These are phyloP conservation scores for Stigmatopora argus DNA, from an alignment of 2,113 vertebrate species.

Conservation along the genomic window DNA sequence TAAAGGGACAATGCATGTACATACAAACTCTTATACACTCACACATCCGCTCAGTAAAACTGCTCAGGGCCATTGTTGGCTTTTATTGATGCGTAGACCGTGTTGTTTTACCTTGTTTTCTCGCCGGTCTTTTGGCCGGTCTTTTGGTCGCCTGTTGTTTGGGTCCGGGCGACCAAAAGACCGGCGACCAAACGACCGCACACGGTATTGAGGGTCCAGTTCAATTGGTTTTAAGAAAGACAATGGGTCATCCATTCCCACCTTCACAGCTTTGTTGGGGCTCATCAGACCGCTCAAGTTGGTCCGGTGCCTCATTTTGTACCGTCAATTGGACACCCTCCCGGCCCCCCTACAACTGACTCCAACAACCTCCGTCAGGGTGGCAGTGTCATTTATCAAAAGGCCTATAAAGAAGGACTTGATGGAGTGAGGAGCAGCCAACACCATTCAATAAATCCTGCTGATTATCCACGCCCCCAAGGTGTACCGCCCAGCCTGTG, in stretches of 20 bases:
- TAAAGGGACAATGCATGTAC: no score
- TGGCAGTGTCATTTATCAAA: conserved; percentile 61
- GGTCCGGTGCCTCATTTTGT: conserved; percentile 37
- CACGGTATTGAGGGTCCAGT: no score
- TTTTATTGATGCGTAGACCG: no score
- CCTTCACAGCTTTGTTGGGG: conserved; percentile 43
- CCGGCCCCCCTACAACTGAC: conserved; percentile 18
- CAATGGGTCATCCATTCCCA: conserved; percentile 53
- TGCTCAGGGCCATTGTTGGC: no score
- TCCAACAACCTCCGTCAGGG: conserved; percentile 33
- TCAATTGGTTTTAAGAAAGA: conserved; percentile 1
- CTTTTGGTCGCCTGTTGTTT: no score
- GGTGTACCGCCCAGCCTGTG: conserved; percentile 39
- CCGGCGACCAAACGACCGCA: no score
- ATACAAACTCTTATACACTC: no score
- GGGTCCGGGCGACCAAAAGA: no score
- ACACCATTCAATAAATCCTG: conserved; percentile 70
- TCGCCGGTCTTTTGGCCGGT: no score
- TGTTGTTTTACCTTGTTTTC: no score
- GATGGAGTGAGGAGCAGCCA: conserved; percentile 64
- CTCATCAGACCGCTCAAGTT: conserved; percentile 50
- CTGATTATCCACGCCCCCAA: conserved; percentile 66
- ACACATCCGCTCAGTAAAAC: no score
- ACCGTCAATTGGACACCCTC: conserved; percentile 48
- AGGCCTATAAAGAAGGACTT: conserved; percentile 62